A percentile compares a stretch with the other conserved stretches of the same genome.
Evolutionary conservation across 2,797 vertebrate species (phyloP).

Genomic region (Octomys mimax): DNA sequence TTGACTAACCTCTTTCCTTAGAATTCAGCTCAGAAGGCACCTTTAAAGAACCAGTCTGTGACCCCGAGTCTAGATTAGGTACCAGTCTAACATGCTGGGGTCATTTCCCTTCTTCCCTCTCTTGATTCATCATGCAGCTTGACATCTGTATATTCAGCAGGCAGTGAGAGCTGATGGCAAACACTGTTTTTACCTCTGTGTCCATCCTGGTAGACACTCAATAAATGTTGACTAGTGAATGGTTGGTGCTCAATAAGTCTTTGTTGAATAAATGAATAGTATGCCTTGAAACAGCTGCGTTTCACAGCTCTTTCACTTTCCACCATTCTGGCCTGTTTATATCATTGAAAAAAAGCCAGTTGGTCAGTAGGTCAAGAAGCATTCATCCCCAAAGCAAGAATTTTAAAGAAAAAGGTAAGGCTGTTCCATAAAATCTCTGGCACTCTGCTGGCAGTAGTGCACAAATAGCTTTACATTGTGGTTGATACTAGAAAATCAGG

Average conservation of each 20-base stretch:
- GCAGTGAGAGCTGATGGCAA: neutral
- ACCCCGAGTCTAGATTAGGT: neutral
- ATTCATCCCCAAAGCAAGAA: slow-evolving; percentile 44
- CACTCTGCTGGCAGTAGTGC: neutral
- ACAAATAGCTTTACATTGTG: neutral
- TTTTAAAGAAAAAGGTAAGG: slow-evolving; percentile 32
- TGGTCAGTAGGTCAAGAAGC: slow-evolving; percentile 80
- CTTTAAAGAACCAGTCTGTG: neutral
- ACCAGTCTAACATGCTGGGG: neutral
- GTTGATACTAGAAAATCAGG: slow-evolving; percentile 41
- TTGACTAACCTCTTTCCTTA: neutral
- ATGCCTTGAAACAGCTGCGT: slow-evolving; percentile 55
- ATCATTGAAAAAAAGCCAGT: slow-evolving; percentile 70
- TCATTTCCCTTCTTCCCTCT: neutral
- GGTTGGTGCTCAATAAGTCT: slow-evolving; percentile 31
- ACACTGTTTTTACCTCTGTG: neutral
- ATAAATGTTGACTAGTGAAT: neutral
- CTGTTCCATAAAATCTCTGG: neutral
- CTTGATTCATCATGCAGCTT: neutral
- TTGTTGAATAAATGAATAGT: slow-evolving; percentile 40
- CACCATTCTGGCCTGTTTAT: slow-evolving; percentile 65
- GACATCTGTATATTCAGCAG: neutral
- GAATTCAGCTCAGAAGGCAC: neutral
- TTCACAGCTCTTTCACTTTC: slow-evolving; percentile 58
- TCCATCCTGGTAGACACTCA: slow-evolving; percentile 32